These are phyloP conservation scores for Atrina japonica DNA, from an alignment of 2,888 invertebrate species.

Conservation along the genomic window DNA sequence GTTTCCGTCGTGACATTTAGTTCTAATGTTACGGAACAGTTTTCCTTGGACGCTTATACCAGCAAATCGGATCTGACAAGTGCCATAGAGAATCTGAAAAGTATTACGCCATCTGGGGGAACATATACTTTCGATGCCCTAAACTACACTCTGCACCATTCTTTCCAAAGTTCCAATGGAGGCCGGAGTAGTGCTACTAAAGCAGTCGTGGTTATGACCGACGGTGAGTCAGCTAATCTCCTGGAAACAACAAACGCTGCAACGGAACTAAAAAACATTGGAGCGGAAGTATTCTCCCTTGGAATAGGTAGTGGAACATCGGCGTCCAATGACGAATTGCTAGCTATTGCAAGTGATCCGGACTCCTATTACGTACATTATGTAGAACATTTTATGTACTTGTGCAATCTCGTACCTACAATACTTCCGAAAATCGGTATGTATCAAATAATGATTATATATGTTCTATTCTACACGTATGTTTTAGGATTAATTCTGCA, in stretches of 20 bases:
- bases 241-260: conserved; percentile 18
- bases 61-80: conserved; percentile 3
- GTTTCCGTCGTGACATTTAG: conserved; percentile 37
- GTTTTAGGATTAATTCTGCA: too few relatives aligned
- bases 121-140: conserved; percentile 34
- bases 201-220: conserved; percentile 37
- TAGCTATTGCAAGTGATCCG: conserved; percentile 32
- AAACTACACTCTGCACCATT: conserved; percentile 13
- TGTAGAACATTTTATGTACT: conserved; percentile 20
- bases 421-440: conserved; percentile 34
- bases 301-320: conserved; percentile 22
- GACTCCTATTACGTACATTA: conserved; percentile 22
- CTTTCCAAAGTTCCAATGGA: conserved; percentile 10
- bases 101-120: conserved; percentile 21
- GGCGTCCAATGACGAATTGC: conserved; percentile 14
- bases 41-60: conserved; percentile 9
- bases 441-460: too few relatives aligned
- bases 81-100: conserved; percentile 20
- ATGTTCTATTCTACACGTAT: too few relatives aligned
- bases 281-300: conserved; percentile 26
- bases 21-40: conserved; percentile 13
- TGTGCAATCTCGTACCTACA: conserved; percentile 35
- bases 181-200: conserved; percentile 2
- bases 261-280: background rate
- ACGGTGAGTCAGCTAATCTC: conserved; percentile 23